phyloP scores from a whole-genome alignment of 1,140 invertebrate species.

The Danaus plexippus region DNA sequence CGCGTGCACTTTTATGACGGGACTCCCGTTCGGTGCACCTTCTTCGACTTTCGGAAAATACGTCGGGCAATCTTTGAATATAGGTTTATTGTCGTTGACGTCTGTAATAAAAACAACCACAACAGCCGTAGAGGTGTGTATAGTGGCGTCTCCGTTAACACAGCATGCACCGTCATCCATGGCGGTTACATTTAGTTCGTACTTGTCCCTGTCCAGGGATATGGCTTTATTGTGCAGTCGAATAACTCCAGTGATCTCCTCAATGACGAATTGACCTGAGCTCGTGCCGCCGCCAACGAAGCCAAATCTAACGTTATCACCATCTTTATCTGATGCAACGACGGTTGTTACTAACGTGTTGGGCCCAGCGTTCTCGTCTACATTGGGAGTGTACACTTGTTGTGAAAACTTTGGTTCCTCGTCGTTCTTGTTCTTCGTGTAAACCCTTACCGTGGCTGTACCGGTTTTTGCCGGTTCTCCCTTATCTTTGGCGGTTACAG shows the following conservation, averaged over 20 bases:
- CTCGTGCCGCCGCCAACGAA: conserved; percentile 92
- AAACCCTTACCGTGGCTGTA: conserved; percentile 92
- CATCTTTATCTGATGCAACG: conserved; percentile 95
- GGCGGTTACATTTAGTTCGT: conserved; percentile 94
- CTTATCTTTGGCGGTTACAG: conserved; percentile 93
- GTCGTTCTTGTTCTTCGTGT: conserved; percentile 97
- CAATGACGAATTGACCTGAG: conserved; percentile 94
- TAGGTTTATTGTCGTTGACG: conserved; percentile 95
- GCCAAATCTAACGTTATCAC: conserved; percentile 93
- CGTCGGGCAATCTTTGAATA: conserved; percentile 92
- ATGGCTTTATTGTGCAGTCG: conserved; percentile 88
- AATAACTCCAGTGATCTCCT: conserved; percentile 95
- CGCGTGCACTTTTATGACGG: conserved; percentile 93
- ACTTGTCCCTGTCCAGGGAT: conserved; percentile 89
- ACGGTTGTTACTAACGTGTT: conserved; percentile 95
- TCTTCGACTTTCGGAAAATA: conserved; percentile 95
- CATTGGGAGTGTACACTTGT: conserved; percentile 96
- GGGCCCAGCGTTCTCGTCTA: conserved; percentile 95
- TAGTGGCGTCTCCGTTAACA: conserved; percentile 85
- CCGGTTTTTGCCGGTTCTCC: conserved; percentile 93
- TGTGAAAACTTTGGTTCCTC: conserved; percentile 97
- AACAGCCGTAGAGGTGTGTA: conserved; percentile 94
- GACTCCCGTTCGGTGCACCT: conserved; percentile 91
- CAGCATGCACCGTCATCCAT: conserved; percentile 95
- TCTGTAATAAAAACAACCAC: conserved; percentile 97